Conservation (phyloP, 2,797 vertebrate species). For the Megalops cyprinoides region DNA sequence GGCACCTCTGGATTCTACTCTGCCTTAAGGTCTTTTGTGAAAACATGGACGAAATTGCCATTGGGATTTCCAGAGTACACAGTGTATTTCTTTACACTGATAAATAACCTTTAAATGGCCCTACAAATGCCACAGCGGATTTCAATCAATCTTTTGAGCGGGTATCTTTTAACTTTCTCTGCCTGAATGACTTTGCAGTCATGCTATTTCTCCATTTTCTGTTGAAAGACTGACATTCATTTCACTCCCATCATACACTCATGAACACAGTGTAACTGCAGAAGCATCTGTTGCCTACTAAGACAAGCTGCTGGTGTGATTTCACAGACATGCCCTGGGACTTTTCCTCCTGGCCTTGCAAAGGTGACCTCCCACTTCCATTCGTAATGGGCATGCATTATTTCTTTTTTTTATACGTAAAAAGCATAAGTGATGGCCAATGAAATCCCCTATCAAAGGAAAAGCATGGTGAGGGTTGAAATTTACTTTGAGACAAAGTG, state of each 20-base stretch:
- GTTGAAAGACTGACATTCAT: background rate
- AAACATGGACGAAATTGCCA: background rate
- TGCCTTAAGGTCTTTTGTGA: background rate
- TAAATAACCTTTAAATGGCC: background rate
- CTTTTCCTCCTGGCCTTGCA: background rate
- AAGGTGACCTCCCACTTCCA: slow-evolving; percentile 5
- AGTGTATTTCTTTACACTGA: background rate
- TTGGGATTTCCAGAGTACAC: background rate
- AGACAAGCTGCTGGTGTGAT: background rate
- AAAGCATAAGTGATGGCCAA: slow-evolving; percentile 6
- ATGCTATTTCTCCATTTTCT: background rate
- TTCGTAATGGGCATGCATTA: slow-evolving; percentile 12
- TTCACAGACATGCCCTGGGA: slow-evolving; percentile 6
- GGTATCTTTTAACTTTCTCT: background rate
- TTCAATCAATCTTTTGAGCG: background rate
- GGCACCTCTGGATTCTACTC: background rate
- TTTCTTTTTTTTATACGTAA: slow-evolving; percentile 7
- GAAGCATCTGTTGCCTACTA: slow-evolving; percentile 18
- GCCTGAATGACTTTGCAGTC: background rate
- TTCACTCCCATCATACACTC: background rate
- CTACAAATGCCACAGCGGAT: background rate
- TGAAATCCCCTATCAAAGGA: slow-evolving; percentile 4
- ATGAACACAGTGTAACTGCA: slow-evolving; percentile 4
- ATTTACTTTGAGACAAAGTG: no score
- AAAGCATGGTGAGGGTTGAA: background rate